These are phyloP conservation scores for Pseudorhiza aurosa DNA, from an alignment of 30 jellyfish, hydroid and myxozoan species.

Conservation along the genomic window DNA sequence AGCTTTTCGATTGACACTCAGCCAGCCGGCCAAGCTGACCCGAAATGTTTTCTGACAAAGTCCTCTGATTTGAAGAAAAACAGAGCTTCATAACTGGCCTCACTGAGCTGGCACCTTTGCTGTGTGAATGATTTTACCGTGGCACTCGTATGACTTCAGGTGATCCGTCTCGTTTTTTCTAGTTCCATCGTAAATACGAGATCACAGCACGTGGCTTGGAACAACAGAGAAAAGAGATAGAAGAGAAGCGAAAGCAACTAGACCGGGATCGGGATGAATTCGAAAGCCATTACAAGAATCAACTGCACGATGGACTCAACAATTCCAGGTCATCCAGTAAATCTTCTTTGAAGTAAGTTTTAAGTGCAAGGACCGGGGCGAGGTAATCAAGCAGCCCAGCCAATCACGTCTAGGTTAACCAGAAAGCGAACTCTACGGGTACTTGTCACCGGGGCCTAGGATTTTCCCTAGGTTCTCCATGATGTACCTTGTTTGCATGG, in stretches of 20 bases:
- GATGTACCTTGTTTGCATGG: too few relatives aligned
- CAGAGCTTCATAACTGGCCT: too few relatives aligned
- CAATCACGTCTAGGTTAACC: conserved; percentile 24
- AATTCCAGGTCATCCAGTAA: conserved; percentile 98
- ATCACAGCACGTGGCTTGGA: conserved; percentile 91
- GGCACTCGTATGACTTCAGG: too few relatives aligned
- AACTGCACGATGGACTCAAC: conserved; percentile 81
- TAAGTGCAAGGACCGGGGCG: conserved; percentile 76
- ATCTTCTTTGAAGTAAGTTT: conserved; percentile 93
- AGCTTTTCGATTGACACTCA: too few relatives aligned
- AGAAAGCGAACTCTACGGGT: too few relatives aligned
- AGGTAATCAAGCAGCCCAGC: conserved; percentile 10
- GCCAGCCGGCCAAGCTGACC: too few relatives aligned
- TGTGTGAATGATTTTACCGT: too few relatives aligned
- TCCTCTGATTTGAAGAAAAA: too few relatives aligned
- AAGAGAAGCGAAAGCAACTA: conserved; percentile 80
- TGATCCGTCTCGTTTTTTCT: conserved; percentile 1
- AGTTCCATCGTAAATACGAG: conserved; percentile 96
- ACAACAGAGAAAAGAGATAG: conserved; percentile 82
- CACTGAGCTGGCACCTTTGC: too few relatives aligned
- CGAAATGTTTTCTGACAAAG: too few relatives aligned
- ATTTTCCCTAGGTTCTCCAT: too few relatives aligned
- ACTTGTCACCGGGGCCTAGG: too few relatives aligned
- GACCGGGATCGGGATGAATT: conserved; percentile 83
- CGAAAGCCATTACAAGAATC: conserved; percentile 64